phyloP scores from a whole-genome alignment of 2,797 vertebrate species.

The Numenius phaeopus region DNA sequence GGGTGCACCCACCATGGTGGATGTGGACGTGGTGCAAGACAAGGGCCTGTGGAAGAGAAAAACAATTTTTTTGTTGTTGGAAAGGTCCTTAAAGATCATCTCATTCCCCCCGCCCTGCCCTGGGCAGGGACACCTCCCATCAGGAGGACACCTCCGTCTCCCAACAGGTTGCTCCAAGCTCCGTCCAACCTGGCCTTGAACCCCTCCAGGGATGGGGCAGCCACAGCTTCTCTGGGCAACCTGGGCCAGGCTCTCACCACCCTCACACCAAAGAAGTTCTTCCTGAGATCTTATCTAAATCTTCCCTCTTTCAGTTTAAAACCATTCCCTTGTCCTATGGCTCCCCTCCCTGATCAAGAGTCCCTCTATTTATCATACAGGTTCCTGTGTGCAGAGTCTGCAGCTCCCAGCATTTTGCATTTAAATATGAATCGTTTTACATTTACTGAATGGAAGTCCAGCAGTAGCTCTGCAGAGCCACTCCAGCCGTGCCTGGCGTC shows the following conservation, averaged over 20 bases:
- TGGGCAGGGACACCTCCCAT: not conserved
- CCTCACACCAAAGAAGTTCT: not conserved
- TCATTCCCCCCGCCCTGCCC: not conserved
- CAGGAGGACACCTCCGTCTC: no score
- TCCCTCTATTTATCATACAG: not conserved
- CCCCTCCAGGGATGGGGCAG: not conserved
- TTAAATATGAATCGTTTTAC: not conserved
- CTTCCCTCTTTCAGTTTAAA: not conserved
- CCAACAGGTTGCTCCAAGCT: not conserved
- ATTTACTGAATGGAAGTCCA: not conserved
- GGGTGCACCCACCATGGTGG: accelerated
- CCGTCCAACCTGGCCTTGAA: not conserved
- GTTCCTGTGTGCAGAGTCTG: not conserved
- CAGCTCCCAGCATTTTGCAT: not conserved
- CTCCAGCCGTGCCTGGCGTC: accelerated
- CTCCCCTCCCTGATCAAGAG: not conserved
- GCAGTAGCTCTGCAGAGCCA: not conserved
- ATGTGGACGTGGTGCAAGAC: accelerated
- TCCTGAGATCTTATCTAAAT: accelerated
- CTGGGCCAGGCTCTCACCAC: not conserved
- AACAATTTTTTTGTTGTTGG: not conserved
- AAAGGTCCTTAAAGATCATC: not conserved
- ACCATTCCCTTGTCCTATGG: not conserved
- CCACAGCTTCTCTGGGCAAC: not conserved
- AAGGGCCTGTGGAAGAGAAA: not conserved